A percentile compares a stretch with the other conserved stretches of the same genome.
Conservation (phyloP, 2,888 invertebrate species). For the Hoplodrina ambigua region DNA sequence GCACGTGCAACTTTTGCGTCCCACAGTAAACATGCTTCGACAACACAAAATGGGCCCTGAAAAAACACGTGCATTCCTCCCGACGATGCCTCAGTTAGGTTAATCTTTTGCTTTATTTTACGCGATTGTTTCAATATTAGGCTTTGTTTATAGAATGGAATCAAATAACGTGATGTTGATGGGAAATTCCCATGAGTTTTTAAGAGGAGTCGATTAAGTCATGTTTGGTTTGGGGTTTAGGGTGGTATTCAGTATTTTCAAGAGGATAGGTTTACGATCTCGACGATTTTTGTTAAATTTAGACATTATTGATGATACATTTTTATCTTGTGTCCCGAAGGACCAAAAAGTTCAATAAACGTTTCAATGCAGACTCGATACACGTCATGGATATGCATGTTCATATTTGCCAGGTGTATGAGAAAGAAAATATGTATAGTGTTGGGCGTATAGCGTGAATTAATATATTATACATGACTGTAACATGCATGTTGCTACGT, state of each 20-base stretch:
- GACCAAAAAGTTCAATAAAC: neutral
- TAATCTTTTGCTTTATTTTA: constrained; percentile 17
- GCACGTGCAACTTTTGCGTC: constrained; percentile 15
- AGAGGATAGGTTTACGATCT: neutral
- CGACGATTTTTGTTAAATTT: no score
- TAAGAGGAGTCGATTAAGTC: neutral
- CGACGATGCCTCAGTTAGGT: constrained; percentile 8
- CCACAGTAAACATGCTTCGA: constrained; percentile 14
- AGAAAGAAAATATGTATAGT: constrained; percentile 24
- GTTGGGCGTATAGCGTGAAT: constrained; percentile 45
- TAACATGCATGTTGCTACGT: constrained; percentile 19
- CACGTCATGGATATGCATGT: neutral
- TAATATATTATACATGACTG: constrained; percentile 53
- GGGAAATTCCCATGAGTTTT: neutral
- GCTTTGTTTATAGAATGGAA: constrained; percentile 11
- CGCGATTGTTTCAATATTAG: constrained; percentile 6
- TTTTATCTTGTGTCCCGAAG: no score
- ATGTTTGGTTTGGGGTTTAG: constrained; percentile 7
- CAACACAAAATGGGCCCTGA: constrained; percentile 19
- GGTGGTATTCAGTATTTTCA: neutral
- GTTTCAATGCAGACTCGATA: neutral
- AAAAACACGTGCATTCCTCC: constrained; percentile 9
- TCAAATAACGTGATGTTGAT: neutral
- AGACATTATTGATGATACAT: neutral
- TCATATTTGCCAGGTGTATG: constrained; percentile 39